Evolutionary conservation across 2,888 invertebrate species (phyloP).

Genomic region (Melanchra persicariae): DNA sequence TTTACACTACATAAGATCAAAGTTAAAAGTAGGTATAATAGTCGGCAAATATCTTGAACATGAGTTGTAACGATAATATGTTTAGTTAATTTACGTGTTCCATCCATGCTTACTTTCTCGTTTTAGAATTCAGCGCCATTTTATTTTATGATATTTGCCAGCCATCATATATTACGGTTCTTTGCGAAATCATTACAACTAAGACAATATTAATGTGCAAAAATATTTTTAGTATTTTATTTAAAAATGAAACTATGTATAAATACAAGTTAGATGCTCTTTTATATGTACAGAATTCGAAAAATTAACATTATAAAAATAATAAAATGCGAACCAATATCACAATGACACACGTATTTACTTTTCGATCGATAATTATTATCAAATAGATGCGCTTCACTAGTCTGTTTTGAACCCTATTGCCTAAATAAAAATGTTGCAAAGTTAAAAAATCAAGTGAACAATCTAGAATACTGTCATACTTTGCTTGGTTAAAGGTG

Average conservation of each 20-base stretch:
- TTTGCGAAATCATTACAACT: conserved; percentile 41
- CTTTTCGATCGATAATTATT: conserved; percentile 1
- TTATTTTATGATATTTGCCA: not conserved
- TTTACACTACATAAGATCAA: conserved; percentile 49
- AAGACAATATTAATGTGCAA: conserved; percentile 47
- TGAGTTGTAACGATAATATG: not conserved
- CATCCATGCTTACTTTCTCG: too few relatives aligned
- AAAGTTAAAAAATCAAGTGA: conserved; percentile 21
- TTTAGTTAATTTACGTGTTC: not conserved
- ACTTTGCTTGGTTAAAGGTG: not conserved
- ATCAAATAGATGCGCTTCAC: conserved; percentile 2
- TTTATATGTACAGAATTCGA: conserved; percentile 55
- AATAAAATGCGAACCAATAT: conserved; percentile 51
- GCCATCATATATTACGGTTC: conserved; percentile 18
- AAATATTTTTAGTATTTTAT: conserved; percentile 35
- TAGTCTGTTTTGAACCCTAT: conserved; percentile 18
- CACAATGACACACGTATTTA: conserved; percentile 36
- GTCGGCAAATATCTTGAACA: not conserved
- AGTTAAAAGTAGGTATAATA: conserved; percentile 48
- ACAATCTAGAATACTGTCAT: conserved; percentile 27
- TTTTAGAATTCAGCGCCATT: not conserved
- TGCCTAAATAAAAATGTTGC: conserved; percentile 28
- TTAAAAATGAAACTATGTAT: conserved; percentile 28
- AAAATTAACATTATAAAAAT: conserved; percentile 13
- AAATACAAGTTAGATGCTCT: conserved; percentile 31